Conservation (phyloP, 2,888 invertebrate species). For the Incurvaria masculella region DNA sequence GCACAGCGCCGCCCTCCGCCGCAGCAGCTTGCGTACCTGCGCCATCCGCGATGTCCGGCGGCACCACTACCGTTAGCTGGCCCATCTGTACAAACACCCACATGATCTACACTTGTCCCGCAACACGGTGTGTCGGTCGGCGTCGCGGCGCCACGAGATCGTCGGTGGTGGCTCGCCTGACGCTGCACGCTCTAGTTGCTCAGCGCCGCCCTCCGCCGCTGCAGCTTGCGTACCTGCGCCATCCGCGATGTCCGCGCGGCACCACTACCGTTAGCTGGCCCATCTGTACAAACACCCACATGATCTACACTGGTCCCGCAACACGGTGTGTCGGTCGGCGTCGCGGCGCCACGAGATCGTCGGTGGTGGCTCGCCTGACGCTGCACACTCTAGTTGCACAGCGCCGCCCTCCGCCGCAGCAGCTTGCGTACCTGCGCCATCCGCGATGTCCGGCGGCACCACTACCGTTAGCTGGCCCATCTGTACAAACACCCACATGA, state of each 20-base stretch:
- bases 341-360: constrained; percentile 76
- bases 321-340: constrained; percentile 70
- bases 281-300: constrained; percentile 65
- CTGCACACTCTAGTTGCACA: constrained; percentile 72
- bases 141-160: constrained; percentile 77
- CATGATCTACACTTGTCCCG: no score
- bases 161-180: constrained; percentile 76
- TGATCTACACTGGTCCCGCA: no score
- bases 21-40: constrained; percentile 65
- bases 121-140: constrained; percentile 70
- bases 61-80: constrained; percentile 79
- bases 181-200: constrained; percentile 73
- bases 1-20: constrained; percentile 74
- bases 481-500: constrained; percentile 58
- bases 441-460: constrained; percentile 81
- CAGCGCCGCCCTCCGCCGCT: constrained; percentile 74
- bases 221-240: constrained; percentile 61
- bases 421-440: constrained; percentile 57
- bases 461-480: constrained; percentile 85
- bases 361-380: constrained; percentile 77
- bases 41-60: constrained; percentile 74
- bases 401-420: constrained; percentile 77
- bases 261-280: constrained; percentile 84
- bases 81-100: constrained; percentile 72
- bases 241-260: constrained; percentile 78